Evolutionary conservation across 2,888 invertebrate genomes (phyloP), one percentile per base, ranked within the genome.

Genomic region (Oscheius myriophilus): DNA sequence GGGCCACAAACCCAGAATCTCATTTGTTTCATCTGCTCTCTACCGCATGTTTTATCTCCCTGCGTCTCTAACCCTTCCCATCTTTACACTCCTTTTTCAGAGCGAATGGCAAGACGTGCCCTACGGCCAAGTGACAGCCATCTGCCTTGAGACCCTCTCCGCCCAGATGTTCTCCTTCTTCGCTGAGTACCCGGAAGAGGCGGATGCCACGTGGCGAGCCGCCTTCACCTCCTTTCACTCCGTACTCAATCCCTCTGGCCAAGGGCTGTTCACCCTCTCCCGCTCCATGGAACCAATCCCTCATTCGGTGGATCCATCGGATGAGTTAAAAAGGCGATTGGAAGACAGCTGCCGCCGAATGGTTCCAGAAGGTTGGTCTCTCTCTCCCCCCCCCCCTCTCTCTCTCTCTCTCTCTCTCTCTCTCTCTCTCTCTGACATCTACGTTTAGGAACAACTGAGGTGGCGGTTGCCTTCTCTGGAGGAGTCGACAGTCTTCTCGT

Each of bases 401-500:
- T n/a, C n/a, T n/a, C n/a, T n/a, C n/a, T n/a, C n/a, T n/a, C n/a
- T n/a, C n/a, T n/a, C n/a, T n/a, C n/a, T n/a, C n/a, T n/a, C n/a
- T n/a, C n/a, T n/a, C n/a, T 46, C 49, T 46, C 41, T 39, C 42
- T 58, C 58, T 42, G 3, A 21, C 21, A n/a, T 46, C 49, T 9
- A n/a, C 2, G 14, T 53, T 59, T 52, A 71, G 46, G 18, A 39
- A 14, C 21, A 26, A 14, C 51, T 16, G 39, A 72, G 18, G 89
- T 93, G 42, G 93, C 92, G 52, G 89, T 98, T 67, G 89, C 96
- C 77, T 97, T 96, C 89, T 97, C 97, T 73, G 98, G 97, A 49
- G 96, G 96, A 1, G 90, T 98, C 46, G 98, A 98, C 88, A 96
- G 96, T 70, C 91, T 95, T n/a, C 91, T 96, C 79, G 88, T 98